Base-by-base conservation (phyloP, 2,113 vertebrate species). In the Phylloscopus trochiloides region DNA sequence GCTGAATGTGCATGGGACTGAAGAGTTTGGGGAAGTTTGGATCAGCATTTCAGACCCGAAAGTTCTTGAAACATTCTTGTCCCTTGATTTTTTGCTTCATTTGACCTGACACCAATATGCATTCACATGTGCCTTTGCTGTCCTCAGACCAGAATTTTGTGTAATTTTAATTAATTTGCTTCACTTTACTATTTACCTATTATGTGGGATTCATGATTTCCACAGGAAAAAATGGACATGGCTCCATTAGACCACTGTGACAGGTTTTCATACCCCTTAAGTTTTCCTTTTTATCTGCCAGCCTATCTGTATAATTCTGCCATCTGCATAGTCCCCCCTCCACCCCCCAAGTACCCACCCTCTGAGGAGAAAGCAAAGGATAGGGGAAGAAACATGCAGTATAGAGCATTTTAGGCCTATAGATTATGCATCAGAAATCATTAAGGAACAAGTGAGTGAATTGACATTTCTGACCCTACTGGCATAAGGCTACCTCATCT, bases 291-390 rank as follows among this genome's bases (percentile, higher is more conserved):
- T 59, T 58, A 34, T 19, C 52, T 87, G 16, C 7, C 24, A 77
- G 17, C 4, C 18, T 73, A 32, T 16, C 12, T 47, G 5, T 24
- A 10, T 45, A 47, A 48, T 31, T 57, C 3, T 3, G 17, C 7
- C 3, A 20, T n/a, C 20, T 47, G 10, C 10, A 47, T 45, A 47
- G 20, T 57, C 5, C 14, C 9, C 2, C 3, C 28, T 57, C 19
- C 29, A 48, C 1, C 3, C 0, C 5, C 2, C 14, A n/a, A 29
- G 14, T 65, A 63, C 25, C 52, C 57, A 14, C 1, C 4, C 24
- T 34, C 42, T 52, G 55, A 89, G 28, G 17, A 84, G 38, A 91
- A 89, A 61, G 28, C 24, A 88, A 62, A 86, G 10, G 6, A 17
- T 4, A 42, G 15, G 9, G 17, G 34, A 36, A 65, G 40, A 70